Evolutionary conservation across 2,888 invertebrate genomes (phyloP).

Genomic region (Tenthredo notha): DNA sequence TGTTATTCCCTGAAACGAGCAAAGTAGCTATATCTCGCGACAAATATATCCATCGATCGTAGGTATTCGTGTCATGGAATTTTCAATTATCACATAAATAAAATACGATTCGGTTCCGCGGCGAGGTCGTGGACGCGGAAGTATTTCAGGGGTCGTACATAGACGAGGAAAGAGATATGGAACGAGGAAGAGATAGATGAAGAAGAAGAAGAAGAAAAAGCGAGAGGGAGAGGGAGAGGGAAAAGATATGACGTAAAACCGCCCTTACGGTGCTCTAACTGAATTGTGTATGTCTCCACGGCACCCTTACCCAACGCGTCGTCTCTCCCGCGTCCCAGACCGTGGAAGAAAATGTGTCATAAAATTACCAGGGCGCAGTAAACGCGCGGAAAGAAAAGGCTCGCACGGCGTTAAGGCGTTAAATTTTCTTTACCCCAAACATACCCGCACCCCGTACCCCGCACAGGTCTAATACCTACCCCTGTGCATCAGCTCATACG

Average conservation of each 20-base stretch:
- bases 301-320: constrained; percentile 58
- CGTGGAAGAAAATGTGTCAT: constrained; percentile 60
- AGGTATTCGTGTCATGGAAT: constrained; percentile 66
- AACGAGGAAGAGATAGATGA: constrained; percentile 51
- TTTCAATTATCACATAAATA: constrained; percentile 75
- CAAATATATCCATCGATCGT: constrained; percentile 70
- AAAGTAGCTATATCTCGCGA: not conserved
- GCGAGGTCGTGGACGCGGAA: constrained; percentile 1
- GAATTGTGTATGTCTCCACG: constrained; percentile 70
- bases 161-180: constrained; percentile 39
- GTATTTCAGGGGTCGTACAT: not conserved
- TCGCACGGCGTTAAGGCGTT: constrained; percentile 38
- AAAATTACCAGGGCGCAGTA: constrained; percentile 67
- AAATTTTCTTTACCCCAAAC: constrained; percentile 25
- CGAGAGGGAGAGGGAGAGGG: constrained; percentile 54
- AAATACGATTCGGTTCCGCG: constrained; percentile 63
- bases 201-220: constrained; percentile 50
- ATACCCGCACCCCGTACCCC: not conserved
- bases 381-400: constrained; percentile 61
- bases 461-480: not conserved
- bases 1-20: not conserved
- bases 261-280: constrained; percentile 67
- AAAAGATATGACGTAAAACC: constrained; percentile 69
- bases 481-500: not conserved
- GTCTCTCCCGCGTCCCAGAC: constrained; percentile 55